Percentiles rank a stretch among this genome's conserved stretches.
Conservation (phyloP, 1,140 invertebrate species). For the Drosophila nigrodunni region DNA sequence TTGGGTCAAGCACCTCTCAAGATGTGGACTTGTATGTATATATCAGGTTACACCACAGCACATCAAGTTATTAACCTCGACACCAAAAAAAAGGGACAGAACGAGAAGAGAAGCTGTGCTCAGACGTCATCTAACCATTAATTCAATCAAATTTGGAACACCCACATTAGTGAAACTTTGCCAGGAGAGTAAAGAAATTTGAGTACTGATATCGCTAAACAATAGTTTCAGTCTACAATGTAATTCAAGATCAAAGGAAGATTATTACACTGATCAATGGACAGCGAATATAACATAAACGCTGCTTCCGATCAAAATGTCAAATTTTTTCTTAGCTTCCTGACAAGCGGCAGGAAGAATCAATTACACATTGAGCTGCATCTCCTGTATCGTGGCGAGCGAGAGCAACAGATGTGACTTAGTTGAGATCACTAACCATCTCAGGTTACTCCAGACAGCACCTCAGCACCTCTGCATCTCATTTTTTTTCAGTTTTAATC, state of each 20-base stretch:
- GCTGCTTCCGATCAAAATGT: slow-evolving; percentile 73
- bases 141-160: slow-evolving; percentile 12
- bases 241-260: slow-evolving; percentile 75
- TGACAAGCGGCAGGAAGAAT: slow-evolving; percentile 60
- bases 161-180: slow-evolving; percentile 6
- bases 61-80: slow-evolving; percentile 66
- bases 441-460: slow-evolving; percentile 66
- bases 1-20: slow-evolving; percentile 68
- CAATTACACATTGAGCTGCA: slow-evolving; percentile 60
- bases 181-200: slow-evolving; percentile 8
- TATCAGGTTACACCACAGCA: slow-evolving; percentile 62
- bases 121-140: background rate
- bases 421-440: slow-evolving; percentile 62
- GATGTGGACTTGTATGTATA: slow-evolving; percentile 17
- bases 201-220: background rate
- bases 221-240: slow-evolving; percentile 12
- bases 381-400: slow-evolving; percentile 35
- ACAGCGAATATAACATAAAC: slow-evolving; percentile 52
- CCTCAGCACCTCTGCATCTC: slow-evolving; percentile 40
- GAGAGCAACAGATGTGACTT: slow-evolving; percentile 69
- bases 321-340: slow-evolving; percentile 62
- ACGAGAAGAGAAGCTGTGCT: slow-evolving; percentile 26
- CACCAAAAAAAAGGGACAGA: background rate
- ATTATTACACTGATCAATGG: slow-evolving; percentile 75
- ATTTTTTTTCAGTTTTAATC: slow-evolving; percentile 1